Evolutionary conservation across 2,113 vertebrate species (phyloP).

Genomic region (Poicephalus gulielmi): DNA sequence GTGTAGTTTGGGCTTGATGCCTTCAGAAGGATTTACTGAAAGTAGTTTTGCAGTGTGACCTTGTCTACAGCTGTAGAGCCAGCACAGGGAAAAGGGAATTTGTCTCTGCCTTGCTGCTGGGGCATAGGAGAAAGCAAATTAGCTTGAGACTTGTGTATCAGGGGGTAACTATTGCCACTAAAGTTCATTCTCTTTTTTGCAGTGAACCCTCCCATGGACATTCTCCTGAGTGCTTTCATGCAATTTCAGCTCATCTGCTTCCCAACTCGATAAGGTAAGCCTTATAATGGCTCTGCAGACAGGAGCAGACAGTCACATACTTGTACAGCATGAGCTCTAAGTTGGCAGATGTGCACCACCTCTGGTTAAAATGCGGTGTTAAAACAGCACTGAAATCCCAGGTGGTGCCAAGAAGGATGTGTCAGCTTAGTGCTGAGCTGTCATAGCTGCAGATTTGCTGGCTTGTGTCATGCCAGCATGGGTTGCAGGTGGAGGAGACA

Average conservation of each 20-base stretch:
- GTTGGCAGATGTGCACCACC: not conserved
- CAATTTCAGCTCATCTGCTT: not conserved
- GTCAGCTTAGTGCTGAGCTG: not conserved
- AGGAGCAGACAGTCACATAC: fast-evolving
- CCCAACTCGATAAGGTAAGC: not conserved
- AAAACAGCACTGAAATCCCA: not conserved
- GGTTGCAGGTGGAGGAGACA: not conserved
- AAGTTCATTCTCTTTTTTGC: not conserved
- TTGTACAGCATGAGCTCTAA: not conserved
- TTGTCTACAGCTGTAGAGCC: not conserved
- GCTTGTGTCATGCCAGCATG: not conserved
- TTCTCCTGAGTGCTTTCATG: not conserved
- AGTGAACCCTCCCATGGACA: not conserved
- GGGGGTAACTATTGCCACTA: not conserved
- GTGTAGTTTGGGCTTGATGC: not conserved
- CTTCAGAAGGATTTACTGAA: not conserved
- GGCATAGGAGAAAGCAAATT: not conserved
- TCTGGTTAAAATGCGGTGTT: not conserved
- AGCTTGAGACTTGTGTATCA: not conserved
- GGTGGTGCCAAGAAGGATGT: not conserved
- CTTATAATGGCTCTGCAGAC: not conserved
- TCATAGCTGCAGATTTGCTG: not conserved
- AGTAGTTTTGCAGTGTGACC: not conserved
- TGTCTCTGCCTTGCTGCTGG: not conserved
- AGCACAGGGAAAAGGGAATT: not conserved